Conservation (phyloP, 1,140 invertebrate genomes). For the Sesamia nonagrioides region DNA sequence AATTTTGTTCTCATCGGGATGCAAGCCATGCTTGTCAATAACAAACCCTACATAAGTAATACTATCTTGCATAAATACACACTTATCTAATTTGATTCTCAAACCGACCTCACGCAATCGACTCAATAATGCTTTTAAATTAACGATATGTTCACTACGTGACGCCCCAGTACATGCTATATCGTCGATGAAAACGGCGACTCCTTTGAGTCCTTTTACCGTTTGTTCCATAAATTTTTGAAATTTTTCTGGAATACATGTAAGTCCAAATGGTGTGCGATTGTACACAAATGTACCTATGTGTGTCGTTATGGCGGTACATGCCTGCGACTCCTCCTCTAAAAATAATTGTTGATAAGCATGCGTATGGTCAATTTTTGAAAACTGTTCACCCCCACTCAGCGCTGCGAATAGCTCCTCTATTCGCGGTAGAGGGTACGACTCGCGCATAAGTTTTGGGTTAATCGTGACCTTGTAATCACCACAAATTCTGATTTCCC, state of each 20-base stretch:
- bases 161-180: no score
- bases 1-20: background rate
- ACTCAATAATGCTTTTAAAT: background rate
- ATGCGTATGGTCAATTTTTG: conserved; percentile 58
- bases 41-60: background rate
- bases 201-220: conserved; percentile 16
- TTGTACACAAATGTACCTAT: conserved; percentile 62
- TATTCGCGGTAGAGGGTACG: conserved; percentile 58
- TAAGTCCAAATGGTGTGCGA: conserved; percentile 63
- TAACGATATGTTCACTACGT: no score
- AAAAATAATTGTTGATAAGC: conserved; percentile 60
- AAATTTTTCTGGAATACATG: conserved; percentile 63
- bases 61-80: background rate
- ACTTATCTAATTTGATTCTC: background rate
- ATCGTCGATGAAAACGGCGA: no score
- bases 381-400: conserved; percentile 60
- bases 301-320: conserved; percentile 65
- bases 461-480: conserved; percentile 65
- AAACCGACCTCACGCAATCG: background rate
- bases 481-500: conserved; percentile 60
- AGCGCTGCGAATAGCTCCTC: conserved; percentile 65
- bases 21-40: background rate
- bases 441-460: conserved; percentile 53
- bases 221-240: conserved; percentile 62
- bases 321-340: conserved; percentile 55